phyloP scores from a whole-genome alignment of 1,140 invertebrate genomes.

The Micrasema longulum region DNA sequence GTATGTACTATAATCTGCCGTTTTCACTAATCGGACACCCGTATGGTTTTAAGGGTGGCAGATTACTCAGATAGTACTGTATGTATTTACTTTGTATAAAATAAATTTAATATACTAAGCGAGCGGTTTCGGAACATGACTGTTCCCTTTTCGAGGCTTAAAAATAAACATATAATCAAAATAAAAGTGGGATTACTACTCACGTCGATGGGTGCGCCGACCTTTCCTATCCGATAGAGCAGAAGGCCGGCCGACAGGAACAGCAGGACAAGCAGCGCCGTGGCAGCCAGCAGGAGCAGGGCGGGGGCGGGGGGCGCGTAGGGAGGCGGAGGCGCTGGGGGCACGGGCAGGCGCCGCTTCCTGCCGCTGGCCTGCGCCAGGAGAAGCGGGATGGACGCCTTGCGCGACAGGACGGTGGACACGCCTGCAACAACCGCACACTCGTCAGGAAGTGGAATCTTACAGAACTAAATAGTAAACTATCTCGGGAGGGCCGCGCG shows the following conservation, averaged over 20 bases:
- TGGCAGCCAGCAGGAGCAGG: conserved; percentile 55
- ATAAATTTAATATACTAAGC: too few species aligned
- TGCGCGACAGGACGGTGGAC: not conserved
- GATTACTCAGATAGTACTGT: too few species aligned
- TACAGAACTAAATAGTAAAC: too few species aligned
- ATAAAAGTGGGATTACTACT: not conserved
- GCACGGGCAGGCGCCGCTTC: conserved; percentile 40
- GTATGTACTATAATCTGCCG: too few species aligned
- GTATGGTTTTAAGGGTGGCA: too few species aligned
- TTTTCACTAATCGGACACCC: too few species aligned
- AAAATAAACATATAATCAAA: too few species aligned
- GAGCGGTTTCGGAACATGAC: too few species aligned
- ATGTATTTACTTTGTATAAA: too few species aligned
- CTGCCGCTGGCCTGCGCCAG: conserved; percentile 22
- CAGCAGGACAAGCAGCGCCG: conserved; percentile 57
- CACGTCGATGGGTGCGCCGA: conserved; percentile 19
- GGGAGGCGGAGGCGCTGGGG: conserved; percentile 50
- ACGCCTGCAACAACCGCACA: conserved; percentile 1
- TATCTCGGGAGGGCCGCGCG: too few species aligned
- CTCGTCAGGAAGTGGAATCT: too few species aligned
- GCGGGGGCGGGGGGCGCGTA: conserved; percentile 42
- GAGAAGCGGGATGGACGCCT: conserved; percentile 24
- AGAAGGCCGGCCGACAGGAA: conserved; percentile 58
- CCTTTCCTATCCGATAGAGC: conserved; percentile 51
- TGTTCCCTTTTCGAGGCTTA: too few species aligned